Conservation (phyloP, 2,888 invertebrate genomes). For the Oscheius sp. region DNA sequence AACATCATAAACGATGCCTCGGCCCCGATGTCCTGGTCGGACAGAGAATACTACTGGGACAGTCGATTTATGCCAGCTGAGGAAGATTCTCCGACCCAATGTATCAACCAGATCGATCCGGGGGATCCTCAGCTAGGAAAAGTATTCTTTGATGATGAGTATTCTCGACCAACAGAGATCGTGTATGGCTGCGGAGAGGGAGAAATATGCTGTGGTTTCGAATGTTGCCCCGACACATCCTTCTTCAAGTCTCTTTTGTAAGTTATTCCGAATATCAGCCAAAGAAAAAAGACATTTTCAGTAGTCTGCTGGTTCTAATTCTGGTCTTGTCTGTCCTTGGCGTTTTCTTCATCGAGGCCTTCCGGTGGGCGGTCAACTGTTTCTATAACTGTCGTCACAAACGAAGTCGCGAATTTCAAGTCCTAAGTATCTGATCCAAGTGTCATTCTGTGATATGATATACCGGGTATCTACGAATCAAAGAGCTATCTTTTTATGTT, state of each 20-base stretch:
- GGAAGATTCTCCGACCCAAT: constrained; percentile 47
- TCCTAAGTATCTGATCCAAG: constrained; percentile 41
- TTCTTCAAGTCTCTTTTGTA: constrained; percentile 55
- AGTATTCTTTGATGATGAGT: constrained; percentile 28
- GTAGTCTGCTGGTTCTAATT: constrained; percentile 49
- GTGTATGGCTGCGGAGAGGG: constrained; percentile 49
- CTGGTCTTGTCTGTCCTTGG: constrained; percentile 50
- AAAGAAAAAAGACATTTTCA: constrained; percentile 36
- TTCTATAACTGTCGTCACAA: constrained; percentile 49
- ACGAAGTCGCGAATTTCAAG: constrained; percentile 47
- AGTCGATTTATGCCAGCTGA: constrained; percentile 39
- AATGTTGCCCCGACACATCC: constrained; percentile 47
- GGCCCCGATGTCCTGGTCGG: constrained; percentile 46
- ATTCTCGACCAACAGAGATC: constrained; percentile 46
- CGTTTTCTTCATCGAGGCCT: constrained; percentile 49
- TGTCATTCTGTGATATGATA: background rate
- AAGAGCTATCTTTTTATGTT: constrained; percentile 6
- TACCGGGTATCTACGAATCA: constrained; percentile 11
- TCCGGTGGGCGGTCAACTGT: constrained; percentile 51
- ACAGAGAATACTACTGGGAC: constrained; percentile 50
- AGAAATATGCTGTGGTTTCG: constrained; percentile 50
- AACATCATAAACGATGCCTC: constrained; percentile 48
- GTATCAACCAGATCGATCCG: constrained; percentile 54
- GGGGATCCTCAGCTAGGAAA: constrained; percentile 53
- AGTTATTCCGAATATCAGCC: constrained; percentile 21